phyloP scores from a whole-genome alignment of 1,140 invertebrate genomes.

The Drosophila burlai region DNA sequence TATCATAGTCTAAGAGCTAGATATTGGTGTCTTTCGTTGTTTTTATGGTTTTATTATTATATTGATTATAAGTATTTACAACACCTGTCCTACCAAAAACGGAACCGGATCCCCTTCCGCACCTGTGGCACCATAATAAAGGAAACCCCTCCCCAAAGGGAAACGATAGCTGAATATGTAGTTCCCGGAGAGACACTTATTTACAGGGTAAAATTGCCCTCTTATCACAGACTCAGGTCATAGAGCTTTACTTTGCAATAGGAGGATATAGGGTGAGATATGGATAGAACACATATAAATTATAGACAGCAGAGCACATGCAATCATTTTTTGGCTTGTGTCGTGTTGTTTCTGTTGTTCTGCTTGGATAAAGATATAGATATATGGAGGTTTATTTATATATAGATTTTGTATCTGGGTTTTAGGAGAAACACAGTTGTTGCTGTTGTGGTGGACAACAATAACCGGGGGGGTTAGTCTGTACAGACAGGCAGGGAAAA shows the following conservation, averaged over 20 bases:
- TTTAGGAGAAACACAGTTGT: constrained; percentile 52
- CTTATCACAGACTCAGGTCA: constrained; percentile 39
- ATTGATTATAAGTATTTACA: constrained; percentile 32
- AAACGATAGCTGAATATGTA: constrained; percentile 23
- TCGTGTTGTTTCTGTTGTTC: constrained; percentile 61
- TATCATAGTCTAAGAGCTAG: constrained; percentile 57
- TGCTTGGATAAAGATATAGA: constrained; percentile 16
- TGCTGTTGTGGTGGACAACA: constrained; percentile 69
- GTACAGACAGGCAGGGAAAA: constrained; percentile 60
- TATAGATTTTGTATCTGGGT: constrained; percentile 44
- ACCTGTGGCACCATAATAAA: constrained; percentile 44
- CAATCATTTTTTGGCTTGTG: constrained; percentile 41
- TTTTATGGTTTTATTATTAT: constrained; percentile 14
- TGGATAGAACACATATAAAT: constrained; percentile 24
- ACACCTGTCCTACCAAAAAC: constrained; percentile 40
- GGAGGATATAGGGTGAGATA: constrained; percentile 17
- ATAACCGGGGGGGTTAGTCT: constrained; percentile 56
- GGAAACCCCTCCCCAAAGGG: constrained; percentile 10
- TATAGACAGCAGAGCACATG: constrained; percentile 62
- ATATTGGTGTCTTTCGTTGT: constrained; percentile 41
- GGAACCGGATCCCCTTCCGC: constrained; percentile 9
- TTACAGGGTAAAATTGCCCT: constrained; percentile 13
- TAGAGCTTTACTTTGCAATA: constrained; percentile 55
- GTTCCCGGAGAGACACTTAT: constrained; percentile 23
- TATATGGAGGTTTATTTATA: constrained; percentile 8